A percentile compares a stretch with the other conserved stretches of the same genome.
phyloP scores from a whole-genome alignment of 2,113 vertebrate species.

The Trematocara nigrifrons region DNA sequence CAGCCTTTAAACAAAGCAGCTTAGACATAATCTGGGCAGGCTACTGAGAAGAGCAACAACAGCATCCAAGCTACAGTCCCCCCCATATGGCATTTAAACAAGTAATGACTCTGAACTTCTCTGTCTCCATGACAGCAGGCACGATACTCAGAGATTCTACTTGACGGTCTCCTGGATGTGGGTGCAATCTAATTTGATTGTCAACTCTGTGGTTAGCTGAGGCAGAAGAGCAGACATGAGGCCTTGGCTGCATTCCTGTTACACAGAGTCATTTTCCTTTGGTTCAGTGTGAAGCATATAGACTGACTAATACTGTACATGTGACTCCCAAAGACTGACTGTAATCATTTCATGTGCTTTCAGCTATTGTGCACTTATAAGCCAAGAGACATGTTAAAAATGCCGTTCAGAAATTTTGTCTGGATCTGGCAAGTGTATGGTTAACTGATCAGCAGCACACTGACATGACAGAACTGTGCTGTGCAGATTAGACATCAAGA shows the following conservation, averaged over 20 bases:
- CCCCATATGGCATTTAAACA: slow-evolving; percentile 60
- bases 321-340: slow-evolving; percentile 35
- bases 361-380: neutral
- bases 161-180: slow-evolving; percentile 11
- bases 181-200: slow-evolving; percentile 15
- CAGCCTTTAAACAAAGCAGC: slow-evolving; percentile 63
- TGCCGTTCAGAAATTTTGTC: neutral
- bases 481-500: neutral
- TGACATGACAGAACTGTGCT: neutral
- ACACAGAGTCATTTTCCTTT: slow-evolving; percentile 41
- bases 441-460: slow-evolving; percentile 1
- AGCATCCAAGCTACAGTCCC: slow-evolving; percentile 45
- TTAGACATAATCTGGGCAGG: slow-evolving; percentile 66
- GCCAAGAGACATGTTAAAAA: neutral
- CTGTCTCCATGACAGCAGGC: neutral
- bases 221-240: slow-evolving; percentile 13
- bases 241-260: slow-evolving; percentile 34
- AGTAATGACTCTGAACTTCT: slow-evolving; percentile 23
- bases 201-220: slow-evolving; percentile 10
- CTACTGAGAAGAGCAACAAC: slow-evolving; percentile 56
- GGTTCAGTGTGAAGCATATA: slow-evolving; percentile 13
- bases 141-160: neutral
- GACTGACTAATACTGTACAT: slow-evolving; percentile 4
- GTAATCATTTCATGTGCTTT: neutral
- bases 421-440: neutral